phyloP scores from a whole-genome alignment of 2,888 invertebrate species.

The Drosophila meridionalis region DNA sequence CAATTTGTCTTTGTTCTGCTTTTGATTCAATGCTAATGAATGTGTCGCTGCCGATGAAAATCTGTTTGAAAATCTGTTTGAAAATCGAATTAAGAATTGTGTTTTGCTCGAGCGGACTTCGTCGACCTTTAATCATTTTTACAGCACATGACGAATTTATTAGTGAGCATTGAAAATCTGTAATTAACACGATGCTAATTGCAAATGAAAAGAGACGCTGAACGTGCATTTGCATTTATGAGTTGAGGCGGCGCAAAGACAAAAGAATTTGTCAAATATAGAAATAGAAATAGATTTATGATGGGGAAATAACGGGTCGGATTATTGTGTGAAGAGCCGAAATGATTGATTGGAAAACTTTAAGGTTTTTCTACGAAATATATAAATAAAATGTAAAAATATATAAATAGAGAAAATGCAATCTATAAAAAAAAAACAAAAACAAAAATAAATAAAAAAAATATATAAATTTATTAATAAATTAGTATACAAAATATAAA shows the following conservation, averaged over 20 bases:
- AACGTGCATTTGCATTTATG: constrained; percentile 21
- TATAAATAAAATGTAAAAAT: not conserved
- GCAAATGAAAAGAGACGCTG: not conserved
- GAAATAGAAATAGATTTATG: constrained; percentile 15
- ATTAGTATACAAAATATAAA: no score
- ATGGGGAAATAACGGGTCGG: not conserved
- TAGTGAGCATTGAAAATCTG: constrained; percentile 64
- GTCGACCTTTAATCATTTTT: constrained; percentile 31
- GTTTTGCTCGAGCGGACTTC: not conserved
- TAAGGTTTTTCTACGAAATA: no score
- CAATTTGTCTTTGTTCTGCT: constrained; percentile 44
- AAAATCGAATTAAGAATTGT: constrained; percentile 20
- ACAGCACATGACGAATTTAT: constrained; percentile 70
- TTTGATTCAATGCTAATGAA: constrained; percentile 68
- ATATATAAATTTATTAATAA: no score
- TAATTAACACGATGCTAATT: constrained; percentile 58
- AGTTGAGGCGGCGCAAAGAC: constrained; percentile 12
- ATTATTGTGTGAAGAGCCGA: no score
- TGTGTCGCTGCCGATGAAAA: constrained; percentile 22
- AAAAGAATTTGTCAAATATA: not conserved
- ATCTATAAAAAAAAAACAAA: no score
- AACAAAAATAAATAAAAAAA: no score
- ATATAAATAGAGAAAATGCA: no score
- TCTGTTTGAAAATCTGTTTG: constrained; percentile 23
- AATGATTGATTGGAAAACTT: no score